A percentile compares a stretch with the other conserved stretches of the same genome.
These are phyloP conservation scores for Pseudolaguvia tuberculata DNA, from an alignment of 2,113 vertebrate species.

Conservation along the genomic window DNA sequence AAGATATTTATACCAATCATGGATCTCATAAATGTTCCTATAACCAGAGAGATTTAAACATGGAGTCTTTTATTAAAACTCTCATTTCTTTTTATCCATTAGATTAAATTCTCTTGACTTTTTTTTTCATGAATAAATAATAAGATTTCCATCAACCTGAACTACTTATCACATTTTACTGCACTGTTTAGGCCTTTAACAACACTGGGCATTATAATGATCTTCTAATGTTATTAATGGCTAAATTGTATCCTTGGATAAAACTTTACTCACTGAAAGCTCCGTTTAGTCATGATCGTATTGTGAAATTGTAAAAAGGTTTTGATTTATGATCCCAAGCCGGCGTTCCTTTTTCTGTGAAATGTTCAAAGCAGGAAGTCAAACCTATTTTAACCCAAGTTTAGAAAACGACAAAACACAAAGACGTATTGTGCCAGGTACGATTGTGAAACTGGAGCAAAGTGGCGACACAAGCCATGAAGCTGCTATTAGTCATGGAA, in stretches of 20 bases:
- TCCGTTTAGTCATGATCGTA: slow-evolving; percentile 16
- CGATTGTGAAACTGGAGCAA: slow-evolving; percentile 44
- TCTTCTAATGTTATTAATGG: background rate
- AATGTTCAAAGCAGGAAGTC: slow-evolving; percentile 29
- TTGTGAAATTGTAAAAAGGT: background rate
- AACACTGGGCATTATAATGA: background rate
- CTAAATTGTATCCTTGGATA: background rate
- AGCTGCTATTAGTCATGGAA: slow-evolving; percentile 47
- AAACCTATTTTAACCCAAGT: slow-evolving; percentile 39
- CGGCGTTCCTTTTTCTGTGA: slow-evolving; percentile 27
- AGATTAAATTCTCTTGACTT: background rate
- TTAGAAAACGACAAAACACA: slow-evolving; percentile 40
- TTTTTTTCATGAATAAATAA: background rate
- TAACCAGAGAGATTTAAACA: slow-evolving; percentile 18
- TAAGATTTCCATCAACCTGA: background rate
- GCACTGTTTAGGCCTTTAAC: background rate
- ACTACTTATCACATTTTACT: background rate
- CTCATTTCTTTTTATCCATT: background rate
- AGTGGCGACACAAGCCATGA: slow-evolving; percentile 40
- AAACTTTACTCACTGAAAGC: background rate
- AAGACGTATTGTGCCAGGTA: slow-evolving; percentile 49
- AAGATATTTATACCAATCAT: slow-evolving; percentile 10
- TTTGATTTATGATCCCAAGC: slow-evolving; percentile 14
- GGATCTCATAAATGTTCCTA: slow-evolving; percentile 6
- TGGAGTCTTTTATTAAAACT: slow-evolving; percentile 19